Percentiles rank a stretch among this genome's conserved stretches.
phyloP scores from a whole-genome alignment of 2,888 invertebrate species.

The Hemicrepidius hirtus region DNA sequence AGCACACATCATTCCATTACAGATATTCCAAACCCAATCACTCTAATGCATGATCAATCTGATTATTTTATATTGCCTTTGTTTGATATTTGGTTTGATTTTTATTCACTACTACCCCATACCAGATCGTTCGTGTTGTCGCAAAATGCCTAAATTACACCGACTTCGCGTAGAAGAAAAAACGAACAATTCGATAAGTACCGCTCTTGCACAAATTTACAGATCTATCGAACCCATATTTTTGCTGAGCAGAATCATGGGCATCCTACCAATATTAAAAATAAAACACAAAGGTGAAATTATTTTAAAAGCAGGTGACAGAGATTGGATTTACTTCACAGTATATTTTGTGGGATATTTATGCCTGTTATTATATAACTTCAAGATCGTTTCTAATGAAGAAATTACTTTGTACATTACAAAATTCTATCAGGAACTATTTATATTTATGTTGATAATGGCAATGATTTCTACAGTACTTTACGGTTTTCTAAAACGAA shows the following conservation, averaged over 20 bases:
- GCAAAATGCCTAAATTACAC: too few species aligned
- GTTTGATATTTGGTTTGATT: too few species aligned
- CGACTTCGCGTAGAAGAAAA: too few species aligned
- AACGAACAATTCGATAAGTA: too few species aligned
- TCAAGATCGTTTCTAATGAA: conserved; percentile 44
- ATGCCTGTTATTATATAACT: conserved; percentile 48
- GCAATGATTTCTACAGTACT: conserved; percentile 45
- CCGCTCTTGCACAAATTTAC: neutral
- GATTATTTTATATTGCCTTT: too few species aligned
- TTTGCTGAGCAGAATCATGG: conserved; percentile 47
- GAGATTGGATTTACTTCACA: conserved; percentile 53
- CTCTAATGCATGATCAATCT: too few species aligned
- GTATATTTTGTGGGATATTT: conserved; percentile 44
- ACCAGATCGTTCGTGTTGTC: too few species aligned
- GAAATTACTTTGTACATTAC: conserved; percentile 40
- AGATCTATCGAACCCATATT: conserved; percentile 50
- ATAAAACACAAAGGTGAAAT: conserved; percentile 31
- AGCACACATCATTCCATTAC: too few species aligned
- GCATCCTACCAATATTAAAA: conserved; percentile 43
- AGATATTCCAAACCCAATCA: too few species aligned
- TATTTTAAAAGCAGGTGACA: conserved; percentile 19
- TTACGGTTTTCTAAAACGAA: conserved; percentile 41
- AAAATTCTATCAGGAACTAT: conserved; percentile 44
- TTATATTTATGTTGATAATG: conserved; percentile 46
- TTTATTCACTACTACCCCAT: too few species aligned